These are phyloP conservation scores for Leucopsar rothschildi DNA, from an alignment of 2,113 vertebrate genomes.

Conservation along the genomic window DNA sequence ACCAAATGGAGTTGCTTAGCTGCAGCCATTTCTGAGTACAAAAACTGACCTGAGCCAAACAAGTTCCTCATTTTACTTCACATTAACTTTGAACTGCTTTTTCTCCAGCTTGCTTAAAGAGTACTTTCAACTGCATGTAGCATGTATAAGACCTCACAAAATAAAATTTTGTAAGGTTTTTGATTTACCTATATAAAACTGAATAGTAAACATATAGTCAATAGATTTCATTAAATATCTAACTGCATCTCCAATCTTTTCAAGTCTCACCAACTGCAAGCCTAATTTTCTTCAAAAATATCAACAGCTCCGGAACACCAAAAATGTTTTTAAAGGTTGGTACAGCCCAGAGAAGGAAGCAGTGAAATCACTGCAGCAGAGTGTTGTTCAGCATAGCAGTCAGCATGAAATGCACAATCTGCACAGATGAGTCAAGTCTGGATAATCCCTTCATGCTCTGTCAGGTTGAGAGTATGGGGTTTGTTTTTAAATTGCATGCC, in stretches of 20 bases:
- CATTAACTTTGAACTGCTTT: background rate
- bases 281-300: background rate
- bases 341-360: background rate
- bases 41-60: background rate
- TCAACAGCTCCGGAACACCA: background rate
- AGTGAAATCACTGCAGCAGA: background rate
- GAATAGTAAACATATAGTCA: background rate
- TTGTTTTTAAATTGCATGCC: slow-evolving; percentile 19
- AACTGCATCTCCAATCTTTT: background rate
- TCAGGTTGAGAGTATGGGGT: background rate
- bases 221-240: background rate
- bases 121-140: background rate
- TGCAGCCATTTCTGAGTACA: background rate
- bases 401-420: slow-evolving; percentile 28
- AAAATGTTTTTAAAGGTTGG: background rate
- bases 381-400: slow-evolving; percentile 13
- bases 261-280: background rate
- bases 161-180: background rate
- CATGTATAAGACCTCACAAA: background rate
- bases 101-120: background rate
- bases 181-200: background rate
- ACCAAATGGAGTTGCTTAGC: background rate
- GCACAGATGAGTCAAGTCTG: slow-evolving; percentile 45
- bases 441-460: slow-evolving; percentile 52
- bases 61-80: slow-evolving; percentile 27